These are phyloP conservation scores for Chromoteleia sp. DNA, from an alignment of 2,888 invertebrate species.

Conservation along the genomic window DNA sequence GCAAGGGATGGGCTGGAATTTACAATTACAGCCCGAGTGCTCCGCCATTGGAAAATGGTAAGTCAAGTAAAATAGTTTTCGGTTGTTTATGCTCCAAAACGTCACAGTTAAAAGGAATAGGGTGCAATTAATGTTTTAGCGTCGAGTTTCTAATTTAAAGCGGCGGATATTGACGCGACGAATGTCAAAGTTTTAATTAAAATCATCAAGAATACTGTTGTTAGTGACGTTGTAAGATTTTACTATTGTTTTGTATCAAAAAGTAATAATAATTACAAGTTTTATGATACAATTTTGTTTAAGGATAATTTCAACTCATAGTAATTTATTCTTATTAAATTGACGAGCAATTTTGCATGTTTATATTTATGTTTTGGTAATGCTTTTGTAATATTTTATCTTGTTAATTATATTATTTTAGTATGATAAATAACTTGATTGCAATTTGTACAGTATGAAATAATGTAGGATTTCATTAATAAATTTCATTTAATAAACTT, in stretches of 20 bases:
- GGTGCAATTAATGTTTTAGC: constrained; percentile 62
- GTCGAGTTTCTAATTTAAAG: constrained; percentile 52
- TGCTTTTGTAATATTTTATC: no score
- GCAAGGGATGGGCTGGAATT: constrained; percentile 67
- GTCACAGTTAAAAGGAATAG: constrained; percentile 62
- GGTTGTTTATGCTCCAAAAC: constrained; percentile 60
- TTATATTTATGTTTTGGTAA: no score
- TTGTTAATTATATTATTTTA: no score
- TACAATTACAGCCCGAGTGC: constrained; percentile 75
- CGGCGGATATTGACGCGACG: constrained; percentile 47
- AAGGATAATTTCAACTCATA: no score
- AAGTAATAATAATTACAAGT: constrained; percentile 6
- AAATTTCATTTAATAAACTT: no score
- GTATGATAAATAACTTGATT: no score
- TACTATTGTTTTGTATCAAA: constrained; percentile 8
- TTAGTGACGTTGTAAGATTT: constrained; percentile 19
- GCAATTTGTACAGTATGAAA: no score
- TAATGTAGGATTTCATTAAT: no score
- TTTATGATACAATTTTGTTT: neutral
- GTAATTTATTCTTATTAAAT: no score
- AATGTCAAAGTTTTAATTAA: constrained; percentile 65
- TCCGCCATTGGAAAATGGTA: constrained; percentile 78
- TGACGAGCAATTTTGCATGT: no score
- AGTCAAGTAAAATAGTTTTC: constrained; percentile 69
- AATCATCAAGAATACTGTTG: constrained; percentile 35